phyloP scores from a whole-genome alignment of 2,888 invertebrate species.

The Drosophila quinaria region DNA sequence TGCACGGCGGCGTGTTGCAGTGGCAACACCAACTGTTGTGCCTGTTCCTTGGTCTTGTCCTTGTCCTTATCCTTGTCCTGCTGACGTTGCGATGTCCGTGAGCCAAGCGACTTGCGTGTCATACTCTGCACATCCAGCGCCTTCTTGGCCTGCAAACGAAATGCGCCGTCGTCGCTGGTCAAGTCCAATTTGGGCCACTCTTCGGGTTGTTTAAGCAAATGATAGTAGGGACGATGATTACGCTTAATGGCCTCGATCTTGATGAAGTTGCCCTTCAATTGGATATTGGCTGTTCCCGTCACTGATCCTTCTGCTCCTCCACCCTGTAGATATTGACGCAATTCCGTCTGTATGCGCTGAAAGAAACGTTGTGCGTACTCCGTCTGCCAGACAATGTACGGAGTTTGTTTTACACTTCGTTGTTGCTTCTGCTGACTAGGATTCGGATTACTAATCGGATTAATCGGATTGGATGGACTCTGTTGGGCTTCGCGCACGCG shows the following conservation, averaged over 20 bases:
- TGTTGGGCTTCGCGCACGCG: conserved; percentile 87
- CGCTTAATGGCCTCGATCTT: conserved; percentile 88
- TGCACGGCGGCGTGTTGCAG: conserved; percentile 58
- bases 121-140: conserved; percentile 67
- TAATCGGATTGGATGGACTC: background rate
- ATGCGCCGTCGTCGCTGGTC: conserved; percentile 83
- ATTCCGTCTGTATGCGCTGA: conserved; percentile 87
- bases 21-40: conserved; percentile 27
- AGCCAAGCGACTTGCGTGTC: conserved; percentile 84
- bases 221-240: conserved; percentile 84
- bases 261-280: conserved; percentile 89
- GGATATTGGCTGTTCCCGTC: conserved; percentile 43
- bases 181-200: conserved; percentile 85
- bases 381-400: conserved; percentile 87
- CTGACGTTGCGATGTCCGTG: conserved; percentile 79
- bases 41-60: conserved; percentile 23
- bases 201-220: conserved; percentile 82
- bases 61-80: conserved; percentile 53
- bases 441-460: background rate
- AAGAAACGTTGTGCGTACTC: conserved; percentile 89
- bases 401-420: conserved; percentile 59
- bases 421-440: conserved; percentile 32
- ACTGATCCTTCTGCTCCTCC: conserved; percentile 21
- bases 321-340: conserved; percentile 75
- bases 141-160: conserved; percentile 73